Conservation (phyloP, 2,113 vertebrate species). For the Crotalus horridus region DNA sequence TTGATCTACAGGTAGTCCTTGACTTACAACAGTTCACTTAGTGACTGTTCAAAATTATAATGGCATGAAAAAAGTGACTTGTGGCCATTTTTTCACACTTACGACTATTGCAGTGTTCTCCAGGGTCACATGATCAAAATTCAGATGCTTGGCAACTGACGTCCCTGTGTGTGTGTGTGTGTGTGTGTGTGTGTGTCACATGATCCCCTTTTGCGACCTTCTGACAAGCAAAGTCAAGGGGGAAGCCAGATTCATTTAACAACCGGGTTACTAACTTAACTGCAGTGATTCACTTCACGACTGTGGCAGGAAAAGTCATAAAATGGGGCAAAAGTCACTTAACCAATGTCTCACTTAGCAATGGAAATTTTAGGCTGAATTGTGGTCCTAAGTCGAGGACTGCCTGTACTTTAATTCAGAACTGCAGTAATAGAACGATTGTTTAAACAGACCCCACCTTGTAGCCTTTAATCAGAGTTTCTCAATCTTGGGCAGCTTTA, state of each 20-base stretch:
- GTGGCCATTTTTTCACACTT: not conserved
- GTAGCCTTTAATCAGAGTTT: not conserved
- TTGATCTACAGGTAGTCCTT: not conserved
- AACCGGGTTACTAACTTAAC: not conserved
- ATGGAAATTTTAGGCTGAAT: not conserved
- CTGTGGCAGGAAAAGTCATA: not conserved
- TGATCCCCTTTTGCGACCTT: not conserved
- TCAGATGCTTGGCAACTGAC: not conserved
- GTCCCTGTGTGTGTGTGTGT: no score
- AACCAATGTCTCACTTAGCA: not conserved
- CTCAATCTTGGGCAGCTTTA: no score
- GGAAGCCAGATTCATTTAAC: not conserved
- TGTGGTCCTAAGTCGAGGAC: not conserved
- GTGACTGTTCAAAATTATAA: no score
- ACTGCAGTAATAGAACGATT: not conserved
- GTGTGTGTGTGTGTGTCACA: no score
- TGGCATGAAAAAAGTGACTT: not conserved
- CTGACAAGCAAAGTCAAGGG: not conserved
- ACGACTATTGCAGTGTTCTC: no score
- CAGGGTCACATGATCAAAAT: not conserved
- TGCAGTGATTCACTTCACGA: not conserved
- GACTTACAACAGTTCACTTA: no score
- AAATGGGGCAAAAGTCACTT: not conserved
- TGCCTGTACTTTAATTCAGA: not conserved
- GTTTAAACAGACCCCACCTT: not conserved